These are phyloP conservation scores for Malurus cyaneus DNA, from an alignment of 2,113 vertebrate genomes.

Conservation along the genomic window DNA sequence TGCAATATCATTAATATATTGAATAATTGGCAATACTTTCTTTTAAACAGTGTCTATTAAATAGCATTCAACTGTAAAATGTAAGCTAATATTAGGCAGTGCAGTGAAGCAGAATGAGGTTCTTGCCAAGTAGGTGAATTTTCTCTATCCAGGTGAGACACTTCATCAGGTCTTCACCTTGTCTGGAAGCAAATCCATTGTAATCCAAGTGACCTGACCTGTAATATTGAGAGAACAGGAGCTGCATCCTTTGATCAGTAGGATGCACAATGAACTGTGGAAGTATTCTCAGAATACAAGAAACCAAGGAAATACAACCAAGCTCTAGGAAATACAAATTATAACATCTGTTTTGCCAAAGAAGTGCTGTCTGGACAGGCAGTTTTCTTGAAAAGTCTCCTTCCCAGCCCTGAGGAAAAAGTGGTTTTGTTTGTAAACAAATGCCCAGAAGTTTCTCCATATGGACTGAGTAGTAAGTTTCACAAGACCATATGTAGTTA, in stretches of 20 bases:
- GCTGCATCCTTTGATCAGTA: background rate
- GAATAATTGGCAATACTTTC: background rate
- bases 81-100: background rate
- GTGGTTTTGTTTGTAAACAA: background rate
- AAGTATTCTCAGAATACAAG: background rate
- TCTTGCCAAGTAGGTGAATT: background rate
- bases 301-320: too few relatives aligned
- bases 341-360: background rate
- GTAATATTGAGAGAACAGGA: background rate
- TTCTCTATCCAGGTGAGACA: background rate
- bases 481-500: background rate
- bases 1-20: background rate
- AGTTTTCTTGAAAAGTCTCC: background rate
- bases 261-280: background rate
- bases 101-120: background rate
- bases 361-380: background rate
- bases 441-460: background rate
- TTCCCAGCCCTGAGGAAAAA: background rate
- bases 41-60: background rate
- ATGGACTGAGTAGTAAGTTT: background rate
- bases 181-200: background rate
- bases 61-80: background rate
- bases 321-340: background rate
- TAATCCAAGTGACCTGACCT: background rate
- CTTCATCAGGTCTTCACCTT: background rate